Evolutionary conservation across 2,797 vertebrate genomes (phyloP).

Genomic region (Alcedo atthis): DNA sequence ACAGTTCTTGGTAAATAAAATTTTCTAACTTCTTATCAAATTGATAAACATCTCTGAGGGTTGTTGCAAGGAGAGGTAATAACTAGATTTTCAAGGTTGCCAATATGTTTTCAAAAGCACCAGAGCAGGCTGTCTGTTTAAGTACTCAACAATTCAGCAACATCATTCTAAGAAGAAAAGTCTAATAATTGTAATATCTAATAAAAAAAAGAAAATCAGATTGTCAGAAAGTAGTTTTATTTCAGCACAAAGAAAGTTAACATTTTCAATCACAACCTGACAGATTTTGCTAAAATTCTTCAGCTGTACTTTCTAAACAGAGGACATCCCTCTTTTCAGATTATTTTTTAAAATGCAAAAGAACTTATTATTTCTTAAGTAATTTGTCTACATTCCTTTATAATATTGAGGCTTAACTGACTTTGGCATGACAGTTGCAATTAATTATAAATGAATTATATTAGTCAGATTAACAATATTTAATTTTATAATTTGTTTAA

Average conservation of each 20-base stretch:
- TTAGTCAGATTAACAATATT: neutral
- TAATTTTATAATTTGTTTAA: neutral
- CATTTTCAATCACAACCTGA: neutral
- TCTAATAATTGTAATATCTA: neutral
- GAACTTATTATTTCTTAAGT: neutral
- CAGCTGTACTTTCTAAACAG: neutral
- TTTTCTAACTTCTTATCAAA: neutral
- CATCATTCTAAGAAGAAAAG: constrained; percentile 2
- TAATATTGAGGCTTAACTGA: neutral
- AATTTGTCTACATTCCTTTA: neutral
- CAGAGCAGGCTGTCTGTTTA: neutral
- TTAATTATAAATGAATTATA: neutral
- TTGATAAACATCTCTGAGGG: neutral
- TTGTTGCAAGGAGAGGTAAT: neutral
- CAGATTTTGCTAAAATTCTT: neutral
- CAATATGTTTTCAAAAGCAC: neutral
- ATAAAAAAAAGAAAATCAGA: neutral
- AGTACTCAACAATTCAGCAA: neutral
- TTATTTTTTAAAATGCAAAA: neutral
- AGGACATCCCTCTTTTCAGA: neutral
- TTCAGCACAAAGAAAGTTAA: neutral
- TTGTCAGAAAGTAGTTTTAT: neutral
- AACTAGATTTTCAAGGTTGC: neutral
- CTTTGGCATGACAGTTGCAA: neutral
- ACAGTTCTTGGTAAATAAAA: neutral